These are phyloP conservation scores for Tinamus guttatus DNA, from an alignment of 2,113 vertebrate genomes.

Conservation along the genomic window DNA sequence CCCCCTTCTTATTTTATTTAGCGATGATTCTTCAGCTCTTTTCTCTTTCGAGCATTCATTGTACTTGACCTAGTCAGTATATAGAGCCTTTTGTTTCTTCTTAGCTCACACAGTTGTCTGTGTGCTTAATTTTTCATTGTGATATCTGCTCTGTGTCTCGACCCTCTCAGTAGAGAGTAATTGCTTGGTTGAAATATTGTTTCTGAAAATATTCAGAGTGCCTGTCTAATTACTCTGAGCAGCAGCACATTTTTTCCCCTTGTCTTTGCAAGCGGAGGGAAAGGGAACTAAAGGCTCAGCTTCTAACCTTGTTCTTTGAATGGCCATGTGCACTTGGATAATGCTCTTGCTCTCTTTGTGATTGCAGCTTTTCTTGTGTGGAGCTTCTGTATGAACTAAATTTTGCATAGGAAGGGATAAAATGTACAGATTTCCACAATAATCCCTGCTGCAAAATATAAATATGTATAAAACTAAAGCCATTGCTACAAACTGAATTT, in stretches of 20 bases:
- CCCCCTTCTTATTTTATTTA: background rate
- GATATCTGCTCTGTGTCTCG: background rate
- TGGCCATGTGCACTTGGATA: background rate
- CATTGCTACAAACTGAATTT: background rate
- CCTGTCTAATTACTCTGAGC: constrained; percentile 9
- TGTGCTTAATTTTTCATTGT: background rate
- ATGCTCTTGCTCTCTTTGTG: background rate
- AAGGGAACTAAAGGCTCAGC: background rate
- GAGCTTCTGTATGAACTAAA: background rate
- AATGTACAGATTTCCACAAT: constrained; percentile 6
- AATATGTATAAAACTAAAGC: constrained; percentile 25
- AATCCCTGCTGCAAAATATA: constrained; percentile 20
- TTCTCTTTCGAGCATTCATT: background rate
- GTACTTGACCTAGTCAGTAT: background rate
- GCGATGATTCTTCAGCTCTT: background rate
- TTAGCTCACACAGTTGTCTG: background rate
- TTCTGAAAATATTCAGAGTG: constrained; percentile 22
- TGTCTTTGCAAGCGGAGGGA: background rate
- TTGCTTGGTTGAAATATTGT: constrained; percentile 1
- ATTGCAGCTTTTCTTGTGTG: background rate
- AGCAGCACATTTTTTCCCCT: background rate
- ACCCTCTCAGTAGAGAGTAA: background rate
- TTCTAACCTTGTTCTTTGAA: background rate
- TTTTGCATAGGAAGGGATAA: background rate
- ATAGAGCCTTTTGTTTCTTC: background rate